Conservation (phyloP, 2,888 invertebrate species). For the Tortricodes alternella region DNA sequence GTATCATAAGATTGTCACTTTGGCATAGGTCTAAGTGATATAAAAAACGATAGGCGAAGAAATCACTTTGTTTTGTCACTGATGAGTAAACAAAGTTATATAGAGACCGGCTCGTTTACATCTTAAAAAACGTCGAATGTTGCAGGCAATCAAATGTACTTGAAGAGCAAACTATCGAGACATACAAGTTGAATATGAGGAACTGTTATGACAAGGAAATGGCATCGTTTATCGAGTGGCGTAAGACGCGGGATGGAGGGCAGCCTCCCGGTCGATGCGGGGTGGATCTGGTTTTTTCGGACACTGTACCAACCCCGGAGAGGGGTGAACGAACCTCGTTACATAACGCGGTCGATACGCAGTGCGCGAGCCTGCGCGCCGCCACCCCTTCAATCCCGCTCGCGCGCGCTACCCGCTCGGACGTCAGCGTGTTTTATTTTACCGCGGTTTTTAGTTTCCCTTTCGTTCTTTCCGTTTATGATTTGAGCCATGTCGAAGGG, state of each 20-base stretch:
- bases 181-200: no score
- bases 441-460: slow-evolving; percentile 82
- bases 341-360: slow-evolving; percentile 74
- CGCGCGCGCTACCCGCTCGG: slow-evolving; percentile 77
- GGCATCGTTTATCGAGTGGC: neutral
- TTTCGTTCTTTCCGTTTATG: slow-evolving; percentile 83
- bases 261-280: slow-evolving; percentile 66
- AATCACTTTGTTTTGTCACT: no score
- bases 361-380: slow-evolving; percentile 59
- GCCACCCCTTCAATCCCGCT: slow-evolving; percentile 63
- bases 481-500: slow-evolving; percentile 90
- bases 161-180: no score
- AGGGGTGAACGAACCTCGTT: slow-evolving; percentile 80
- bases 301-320: slow-evolving; percentile 74
- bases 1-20: no score
- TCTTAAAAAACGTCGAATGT: no score
- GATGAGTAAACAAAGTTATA: no score
- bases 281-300: slow-evolving; percentile 81
- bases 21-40: no score
- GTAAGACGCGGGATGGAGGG: slow-evolving; percentile 24
- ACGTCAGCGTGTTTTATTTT: slow-evolving; percentile 76
- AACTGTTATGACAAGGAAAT: no score
- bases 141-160: no score
- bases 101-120: no score
- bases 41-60: no score